Evolutionary conservation across 2,113 vertebrate genomes (phyloP).

Genomic region (Pionites leucogaster): DNA sequence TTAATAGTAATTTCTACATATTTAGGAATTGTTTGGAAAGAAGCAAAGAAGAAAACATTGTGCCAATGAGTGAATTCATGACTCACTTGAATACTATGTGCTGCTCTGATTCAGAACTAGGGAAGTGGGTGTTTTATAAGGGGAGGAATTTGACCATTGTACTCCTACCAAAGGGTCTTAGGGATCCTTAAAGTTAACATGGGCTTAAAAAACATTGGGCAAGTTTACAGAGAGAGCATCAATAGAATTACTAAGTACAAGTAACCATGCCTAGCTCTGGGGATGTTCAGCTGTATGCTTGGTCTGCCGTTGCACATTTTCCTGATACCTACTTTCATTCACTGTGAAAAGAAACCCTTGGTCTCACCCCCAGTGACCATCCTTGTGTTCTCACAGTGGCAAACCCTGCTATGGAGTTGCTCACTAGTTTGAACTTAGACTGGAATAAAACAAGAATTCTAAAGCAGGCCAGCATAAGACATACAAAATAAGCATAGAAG

Average conservation of each 20-base stretch:
- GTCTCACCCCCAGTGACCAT: neutral
- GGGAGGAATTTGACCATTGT: neutral
- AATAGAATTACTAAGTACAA: neutral
- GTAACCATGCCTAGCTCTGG: neutral
- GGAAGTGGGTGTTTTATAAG: neutral
- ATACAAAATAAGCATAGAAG: neutral
- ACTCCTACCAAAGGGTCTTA: neutral
- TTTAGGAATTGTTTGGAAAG: neutral
- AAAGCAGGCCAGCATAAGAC: neutral
- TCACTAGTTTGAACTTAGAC: neutral
- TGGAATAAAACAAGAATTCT: neutral
- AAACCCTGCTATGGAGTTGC: neutral
- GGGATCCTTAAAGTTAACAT: neutral
- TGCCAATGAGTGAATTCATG: neutral
- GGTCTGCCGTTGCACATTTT: neutral
- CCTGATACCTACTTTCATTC: neutral
- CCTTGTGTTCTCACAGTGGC: neutral
- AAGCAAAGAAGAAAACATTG: neutral
- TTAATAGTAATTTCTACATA: neutral
- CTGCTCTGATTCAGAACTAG: neutral
- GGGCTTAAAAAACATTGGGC: neutral
- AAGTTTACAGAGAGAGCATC: neutral
- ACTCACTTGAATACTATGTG: neutral
- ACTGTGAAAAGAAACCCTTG: neutral
- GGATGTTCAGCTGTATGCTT: neutral